phyloP scores from a whole-genome alignment of 2,797 vertebrate genomes.

The Sebastes trivittatus region DNA sequence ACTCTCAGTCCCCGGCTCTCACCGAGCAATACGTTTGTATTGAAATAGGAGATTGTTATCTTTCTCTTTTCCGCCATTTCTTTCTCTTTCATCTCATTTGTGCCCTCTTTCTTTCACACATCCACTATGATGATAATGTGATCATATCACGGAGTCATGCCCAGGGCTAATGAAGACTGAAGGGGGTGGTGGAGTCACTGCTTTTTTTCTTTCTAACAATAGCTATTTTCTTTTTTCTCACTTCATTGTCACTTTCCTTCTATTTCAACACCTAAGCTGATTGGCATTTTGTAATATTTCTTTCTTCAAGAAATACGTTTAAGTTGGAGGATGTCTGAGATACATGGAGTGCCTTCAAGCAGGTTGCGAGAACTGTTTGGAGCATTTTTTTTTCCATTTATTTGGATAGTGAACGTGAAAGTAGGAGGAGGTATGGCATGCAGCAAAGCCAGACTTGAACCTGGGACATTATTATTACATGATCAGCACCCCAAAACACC shows the following conservation, averaged over 20 bases:
- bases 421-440: background rate
- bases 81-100: slow-evolving; percentile 2
- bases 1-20: slow-evolving; percentile 47
- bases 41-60: slow-evolving; percentile 66
- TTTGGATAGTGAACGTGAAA: background rate
- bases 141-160: slow-evolving; percentile 48
- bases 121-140: slow-evolving; percentile 42
- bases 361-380: background rate
- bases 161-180: slow-evolving; percentile 42
- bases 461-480: background rate
- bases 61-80: background rate
- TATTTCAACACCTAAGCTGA: slow-evolving; percentile 52
- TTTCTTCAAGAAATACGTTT: background rate
- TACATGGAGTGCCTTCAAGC: background rate
- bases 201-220: background rate
- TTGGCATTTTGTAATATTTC: slow-evolving; percentile 34
- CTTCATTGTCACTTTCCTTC: slow-evolving; percentile 15
- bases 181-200: background rate
- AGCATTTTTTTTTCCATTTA: background rate
- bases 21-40: slow-evolving; percentile 40
- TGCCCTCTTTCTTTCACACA: slow-evolving; percentile 17
- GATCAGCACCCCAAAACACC: background rate
- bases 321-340: background rate
- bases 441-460: background rate
- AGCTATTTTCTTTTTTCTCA: background rate